These are phyloP conservation scores for Galagoides demidoff DNA, from an alignment of 2,797 vertebrate species.

Conservation along the genomic window DNA sequence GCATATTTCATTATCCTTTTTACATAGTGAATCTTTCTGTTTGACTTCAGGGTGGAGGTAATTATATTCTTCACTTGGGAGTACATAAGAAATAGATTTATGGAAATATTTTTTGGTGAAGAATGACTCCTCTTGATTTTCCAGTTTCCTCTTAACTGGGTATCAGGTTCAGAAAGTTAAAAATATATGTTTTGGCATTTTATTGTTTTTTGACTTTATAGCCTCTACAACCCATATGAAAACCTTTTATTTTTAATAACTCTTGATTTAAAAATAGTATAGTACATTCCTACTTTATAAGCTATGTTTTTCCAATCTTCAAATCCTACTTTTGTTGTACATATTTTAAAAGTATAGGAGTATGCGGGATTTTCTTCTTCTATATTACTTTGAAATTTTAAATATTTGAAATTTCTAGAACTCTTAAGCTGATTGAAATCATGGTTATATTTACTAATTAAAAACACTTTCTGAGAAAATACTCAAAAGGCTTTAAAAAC, in stretches of 20 bases:
- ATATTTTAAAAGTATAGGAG: not conserved
- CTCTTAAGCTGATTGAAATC: constrained; percentile 12
- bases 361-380: not conserved
- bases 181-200: constrained; percentile 34
- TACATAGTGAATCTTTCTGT: constrained; percentile 10
- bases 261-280: constrained; percentile 32
- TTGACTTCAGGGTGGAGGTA: constrained; percentile 31
- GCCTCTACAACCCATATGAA: not conserved
- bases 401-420: constrained; percentile 38
- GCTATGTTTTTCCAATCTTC: not conserved
- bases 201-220: constrained; percentile 12
- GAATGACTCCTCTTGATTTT: constrained; percentile 17
- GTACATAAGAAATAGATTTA: not conserved
- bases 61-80: not conserved
- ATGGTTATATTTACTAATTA: constrained; percentile 37
- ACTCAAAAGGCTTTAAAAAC: constrained; percentile 18
- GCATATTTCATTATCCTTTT: constrained; percentile 3
- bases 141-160: not conserved
- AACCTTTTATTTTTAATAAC: constrained; percentile 36
- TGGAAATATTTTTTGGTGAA: constrained; percentile 27
- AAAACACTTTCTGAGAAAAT: constrained; percentile 47
- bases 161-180: not conserved
- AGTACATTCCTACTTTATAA: constrained; percentile 9
- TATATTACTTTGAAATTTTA: constrained; percentile 23
- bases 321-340: not conserved